These are phyloP conservation scores for Arrhopalites spinosus DNA, from an alignment of 2,888 invertebrate genomes.

Conservation along the genomic window DNA sequence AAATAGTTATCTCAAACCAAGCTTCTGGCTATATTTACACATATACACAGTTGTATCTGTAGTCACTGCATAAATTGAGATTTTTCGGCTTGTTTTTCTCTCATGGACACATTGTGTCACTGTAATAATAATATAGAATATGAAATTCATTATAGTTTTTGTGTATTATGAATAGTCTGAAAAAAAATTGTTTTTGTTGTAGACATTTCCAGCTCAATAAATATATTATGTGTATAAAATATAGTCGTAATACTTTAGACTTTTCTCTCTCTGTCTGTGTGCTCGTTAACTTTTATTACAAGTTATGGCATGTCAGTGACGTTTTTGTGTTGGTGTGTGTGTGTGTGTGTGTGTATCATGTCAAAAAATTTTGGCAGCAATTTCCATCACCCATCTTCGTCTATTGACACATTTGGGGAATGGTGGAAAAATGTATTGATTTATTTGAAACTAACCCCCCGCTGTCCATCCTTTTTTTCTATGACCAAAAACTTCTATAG, in stretches of 20 bases:
- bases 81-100: neutral
- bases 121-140: neutral
- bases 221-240: neutral
- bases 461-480: no score
- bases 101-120: neutral
- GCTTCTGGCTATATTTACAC: neutral
- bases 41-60: neutral
- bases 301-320: slow-evolving; percentile 1
- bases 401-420: no score
- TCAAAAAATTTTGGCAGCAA: no score
- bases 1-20: neutral
- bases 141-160: neutral
- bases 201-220: neutral
- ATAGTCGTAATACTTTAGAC: neutral
- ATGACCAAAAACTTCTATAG: neutral
- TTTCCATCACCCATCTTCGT: no score
- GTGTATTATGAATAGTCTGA: neutral
- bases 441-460: no score
- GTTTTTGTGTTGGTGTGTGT: neutral
- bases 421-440: no score
- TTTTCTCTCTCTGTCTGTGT: neutral
- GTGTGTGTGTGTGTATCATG: no score
- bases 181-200: no score
- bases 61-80: no score
- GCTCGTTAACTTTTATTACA: slow-evolving; percentile 21